Base-by-base conservation (phyloP, 64 coral and sea anemone genomes). In the Montipora efflorescens region DNA sequence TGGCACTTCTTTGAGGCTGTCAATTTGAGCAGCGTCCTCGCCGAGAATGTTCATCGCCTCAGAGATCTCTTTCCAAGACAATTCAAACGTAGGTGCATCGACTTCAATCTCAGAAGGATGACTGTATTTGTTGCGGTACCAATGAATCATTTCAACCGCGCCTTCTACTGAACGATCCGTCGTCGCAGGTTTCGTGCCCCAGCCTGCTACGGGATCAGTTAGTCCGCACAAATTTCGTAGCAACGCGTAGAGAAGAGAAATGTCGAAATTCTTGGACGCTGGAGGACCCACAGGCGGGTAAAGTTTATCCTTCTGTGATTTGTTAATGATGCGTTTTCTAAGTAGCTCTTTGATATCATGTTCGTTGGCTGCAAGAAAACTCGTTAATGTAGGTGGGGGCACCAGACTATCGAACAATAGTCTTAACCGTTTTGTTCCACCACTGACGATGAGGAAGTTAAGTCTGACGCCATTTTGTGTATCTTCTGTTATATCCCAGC, bases 291-390 rank as follows among this genome's bases (percentile, higher is more conserved):
- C 4, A 13, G 93, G 93, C 14, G 81, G 81, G 49, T 90, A 94
- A 18, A 94, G 79, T 84, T 94, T 90, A 72, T 94, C 87, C 93
- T 77, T 89, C 55, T 94, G 93, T 14, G 93, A 68, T 55, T 90
- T 84, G 74, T 25, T 82, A 62, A 94, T 80, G 19, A 78, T 21
- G n/a, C 10, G 64, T 50, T 11, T 82, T 76, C 16, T 61, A 75
- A 83, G 13, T 1, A 90, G 87, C 7, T 67, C 52, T 14, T 15
- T 64, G 67, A 94, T 88, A 11, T 2, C 79, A 20, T 22, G 21
- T 70, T 84, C 76, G 6, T 94, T 75, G 1, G 15, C 43, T 16
- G 44, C 62, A 5, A 94, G 79, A 69, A 75, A 90, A 11, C 18
- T 5, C 45, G 22, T 55, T 19, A 94, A 62, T 0, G 57, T 76